Conservation (phyloP, 2,797 vertebrate species). For the Ambastaia sidthimunki region DNA sequence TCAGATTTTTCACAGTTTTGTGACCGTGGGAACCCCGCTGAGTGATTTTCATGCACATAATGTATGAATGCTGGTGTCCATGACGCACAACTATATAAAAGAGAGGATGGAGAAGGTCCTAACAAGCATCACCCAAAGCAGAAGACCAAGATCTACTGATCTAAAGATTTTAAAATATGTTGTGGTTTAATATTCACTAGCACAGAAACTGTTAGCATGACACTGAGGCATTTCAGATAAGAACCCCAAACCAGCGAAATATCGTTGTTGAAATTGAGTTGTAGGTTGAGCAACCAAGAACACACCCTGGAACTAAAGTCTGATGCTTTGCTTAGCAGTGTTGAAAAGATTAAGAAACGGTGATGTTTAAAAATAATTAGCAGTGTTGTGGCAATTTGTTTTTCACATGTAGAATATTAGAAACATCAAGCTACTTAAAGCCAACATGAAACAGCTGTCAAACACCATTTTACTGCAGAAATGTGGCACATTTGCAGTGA, state of each 20-base stretch:
- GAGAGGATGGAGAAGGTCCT: constrained; percentile 34
- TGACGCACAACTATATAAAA: constrained; percentile 25
- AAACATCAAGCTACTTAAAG: background rate
- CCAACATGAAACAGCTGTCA: background rate
- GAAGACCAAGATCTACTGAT: constrained; percentile 14
- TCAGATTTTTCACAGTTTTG: background rate
- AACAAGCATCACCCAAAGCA: constrained; percentile 41
- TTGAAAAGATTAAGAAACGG: constrained; percentile 62
- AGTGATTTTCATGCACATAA: constrained; percentile 34
- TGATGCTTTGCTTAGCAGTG: constrained; percentile 64
- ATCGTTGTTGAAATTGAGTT: background rate
- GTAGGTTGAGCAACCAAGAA: background rate
- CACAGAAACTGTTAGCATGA: constrained; percentile 15
- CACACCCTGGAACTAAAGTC: constrained; percentile 42
- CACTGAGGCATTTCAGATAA: constrained; percentile 20
- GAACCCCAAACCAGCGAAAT: constrained; percentile 20
- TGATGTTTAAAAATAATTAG: constrained; percentile 85
- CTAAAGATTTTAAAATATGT: too few species aligned
- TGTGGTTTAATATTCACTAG: background rate
- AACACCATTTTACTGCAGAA: background rate
- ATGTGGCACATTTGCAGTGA: background rate
- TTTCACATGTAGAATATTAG: constrained; percentile 22
- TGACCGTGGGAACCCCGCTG: background rate
- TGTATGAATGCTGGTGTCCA: constrained; percentile 7
- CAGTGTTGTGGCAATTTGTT: constrained; percentile 75